Base-by-base conservation (phyloP, 1,140 invertebrate genomes). In the Venustaconcha ellipsiformis region DNA sequence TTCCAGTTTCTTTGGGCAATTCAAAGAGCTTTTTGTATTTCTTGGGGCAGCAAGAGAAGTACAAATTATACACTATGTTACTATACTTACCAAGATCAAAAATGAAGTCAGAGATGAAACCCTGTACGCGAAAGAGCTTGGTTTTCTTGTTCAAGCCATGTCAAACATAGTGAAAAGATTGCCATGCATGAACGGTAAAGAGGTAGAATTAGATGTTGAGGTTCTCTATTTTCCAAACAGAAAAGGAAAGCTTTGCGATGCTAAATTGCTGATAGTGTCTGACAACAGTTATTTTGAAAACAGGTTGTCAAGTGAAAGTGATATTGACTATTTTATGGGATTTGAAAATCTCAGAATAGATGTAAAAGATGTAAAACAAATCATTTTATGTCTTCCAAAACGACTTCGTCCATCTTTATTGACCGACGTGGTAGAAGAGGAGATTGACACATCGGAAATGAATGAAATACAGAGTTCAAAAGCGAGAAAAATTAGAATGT, bases 261-360 rank as follows among this genome's bases (percentile, higher is more conserved):
- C 57, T 55, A 60, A 20, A 15, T 56, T 26, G 3, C 23, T 74
- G 20, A 74, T 67, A 4, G 58, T 74, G 58, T 74, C 72, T 18
- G 59, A 74, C 37, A 74, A 74, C 63, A 23, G 14, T 18, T 17
- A 37, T 62, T 30, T 74, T 30, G 67, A 68, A 68, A 57, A 62
- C 1, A 58, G 48, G n/a, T n/a, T 74, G 11, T 14, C 57, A 20
- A 57, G 56, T 18, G 66, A 70, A 70, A 14, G 56, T 55, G 20
- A 59, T 13, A 17, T 76, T 23, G 56, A 71, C 37, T 70, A 48
- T 26, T 70, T 76, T 30, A 59, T 76, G 14, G 68, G 74, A 18
- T 76, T 76, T 60, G 58, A 67, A 67, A 23, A 70, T 64, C 23
- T 76, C 15, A 60, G 66, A 30, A 60, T 76, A 58, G 26, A 23